Evolutionary conservation across 2,888 invertebrate species (phyloP).

Genomic region (Zele albiditarsus): DNA sequence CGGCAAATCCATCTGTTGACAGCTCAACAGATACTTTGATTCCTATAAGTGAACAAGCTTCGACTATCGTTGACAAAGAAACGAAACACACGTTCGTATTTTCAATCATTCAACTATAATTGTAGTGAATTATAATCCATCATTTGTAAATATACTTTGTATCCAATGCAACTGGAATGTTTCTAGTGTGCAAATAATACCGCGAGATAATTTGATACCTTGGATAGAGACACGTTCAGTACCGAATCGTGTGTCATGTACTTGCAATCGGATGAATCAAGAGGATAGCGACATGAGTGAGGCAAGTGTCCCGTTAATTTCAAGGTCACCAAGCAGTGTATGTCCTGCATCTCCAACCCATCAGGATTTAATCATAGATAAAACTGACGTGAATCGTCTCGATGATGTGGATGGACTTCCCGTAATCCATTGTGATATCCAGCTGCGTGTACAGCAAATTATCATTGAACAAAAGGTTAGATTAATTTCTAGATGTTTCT

Average conservation of each 20-base stretch:
- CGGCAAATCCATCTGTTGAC: constrained; percentile 72
- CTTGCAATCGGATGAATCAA: constrained; percentile 60
- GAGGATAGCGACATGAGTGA: constrained; percentile 69
- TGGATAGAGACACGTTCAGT: constrained; percentile 50
- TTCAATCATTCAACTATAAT: not conserved
- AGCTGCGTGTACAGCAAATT: constrained; percentile 86
- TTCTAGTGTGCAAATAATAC: constrained; percentile 54
- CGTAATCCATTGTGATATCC: constrained; percentile 81
- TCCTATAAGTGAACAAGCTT: constrained; percentile 65
- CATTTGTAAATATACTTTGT: not conserved
- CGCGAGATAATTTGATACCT: constrained; percentile 46
- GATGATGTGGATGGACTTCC: constrained; percentile 85
- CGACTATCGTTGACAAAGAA: constrained; percentile 53
- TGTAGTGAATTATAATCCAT: not conserved
- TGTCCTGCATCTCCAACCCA: constrained; percentile 77
- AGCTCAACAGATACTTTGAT: constrained; percentile 76
- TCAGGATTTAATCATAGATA: constrained; percentile 65
- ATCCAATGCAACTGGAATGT: constrained; percentile 16
- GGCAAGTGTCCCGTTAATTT: constrained; percentile 73
- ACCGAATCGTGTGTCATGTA: constrained; percentile 55
- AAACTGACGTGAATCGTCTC: constrained; percentile 66
- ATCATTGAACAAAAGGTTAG: constrained; percentile 85
- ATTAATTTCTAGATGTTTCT: constrained; percentile 44
- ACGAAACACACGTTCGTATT: constrained; percentile 62
- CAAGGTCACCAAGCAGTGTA: constrained; percentile 77